Conservation (phyloP, 2,113 vertebrate genomes). For the Pteruthius melanotis region DNA sequence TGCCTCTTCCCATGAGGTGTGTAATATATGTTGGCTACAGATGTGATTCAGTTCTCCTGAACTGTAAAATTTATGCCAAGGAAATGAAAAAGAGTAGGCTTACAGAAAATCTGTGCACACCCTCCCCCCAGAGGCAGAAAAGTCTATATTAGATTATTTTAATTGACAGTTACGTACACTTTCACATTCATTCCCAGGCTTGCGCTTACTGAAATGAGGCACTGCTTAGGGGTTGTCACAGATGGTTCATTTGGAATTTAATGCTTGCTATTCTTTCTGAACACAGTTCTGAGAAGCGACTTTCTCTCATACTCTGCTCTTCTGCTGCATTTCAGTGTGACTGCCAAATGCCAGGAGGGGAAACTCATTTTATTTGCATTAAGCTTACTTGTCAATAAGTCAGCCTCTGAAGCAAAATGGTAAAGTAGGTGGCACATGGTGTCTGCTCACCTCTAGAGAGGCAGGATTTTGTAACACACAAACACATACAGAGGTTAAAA, state of each 20-base stretch:
- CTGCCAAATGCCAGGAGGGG: not conserved
- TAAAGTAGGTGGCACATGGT: not conserved
- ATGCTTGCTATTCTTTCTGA: not conserved
- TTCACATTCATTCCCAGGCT: not conserved
- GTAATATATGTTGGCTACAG: not conserved
- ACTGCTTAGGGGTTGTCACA: not conserved
- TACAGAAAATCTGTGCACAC: not conserved
- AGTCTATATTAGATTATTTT: constrained; percentile 17
- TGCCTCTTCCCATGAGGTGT: not conserved
- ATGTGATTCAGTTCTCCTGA: not conserved
- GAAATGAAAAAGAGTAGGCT: not conserved
- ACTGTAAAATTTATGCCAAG: not conserved
- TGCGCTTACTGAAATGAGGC: not conserved
- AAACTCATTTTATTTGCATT: not conserved
- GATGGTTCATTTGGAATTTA: not conserved
- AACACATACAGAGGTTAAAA: not conserved
- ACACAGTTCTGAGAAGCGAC: not conserved
- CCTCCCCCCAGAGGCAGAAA: not conserved
- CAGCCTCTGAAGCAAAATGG: not conserved
- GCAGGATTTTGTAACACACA: not conserved
- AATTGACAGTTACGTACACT: not conserved
- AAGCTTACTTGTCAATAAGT: not conserved
- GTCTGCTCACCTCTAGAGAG: not conserved
- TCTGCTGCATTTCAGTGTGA: not conserved
- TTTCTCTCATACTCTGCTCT: not conserved